These are phyloP conservation scores for Drosophila atroscutellata DNA, from an alignment of 2,888 invertebrate species.

Conservation along the genomic window DNA sequence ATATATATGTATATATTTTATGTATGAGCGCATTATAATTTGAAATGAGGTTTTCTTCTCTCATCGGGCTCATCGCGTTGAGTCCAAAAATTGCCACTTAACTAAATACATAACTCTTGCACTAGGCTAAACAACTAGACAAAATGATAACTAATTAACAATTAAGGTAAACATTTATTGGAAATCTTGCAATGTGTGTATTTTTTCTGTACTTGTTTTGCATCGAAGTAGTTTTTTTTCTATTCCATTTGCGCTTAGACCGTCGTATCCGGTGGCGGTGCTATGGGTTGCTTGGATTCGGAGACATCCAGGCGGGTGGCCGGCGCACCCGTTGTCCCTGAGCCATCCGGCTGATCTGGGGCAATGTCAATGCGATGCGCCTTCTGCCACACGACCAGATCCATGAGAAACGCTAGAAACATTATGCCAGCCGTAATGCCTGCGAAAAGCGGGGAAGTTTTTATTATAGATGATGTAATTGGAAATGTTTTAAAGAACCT, in stretches of 20 bases:
- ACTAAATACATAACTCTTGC: slow-evolving; percentile 80
- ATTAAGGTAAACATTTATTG: slow-evolving; percentile 80
- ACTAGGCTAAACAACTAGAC: slow-evolving; percentile 78
- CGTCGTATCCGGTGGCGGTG: slow-evolving; percentile 81
- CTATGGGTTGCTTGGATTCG: slow-evolving; percentile 81
- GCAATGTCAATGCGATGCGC: slow-evolving; percentile 92
- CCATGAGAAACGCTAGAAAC: slow-evolving; percentile 94
- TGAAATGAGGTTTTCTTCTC: slow-evolving; percentile 58
- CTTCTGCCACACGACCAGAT: slow-evolving; percentile 95
- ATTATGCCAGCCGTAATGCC: slow-evolving; percentile 94
- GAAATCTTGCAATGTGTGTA: slow-evolving; percentile 66
- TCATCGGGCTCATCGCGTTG: slow-evolving; percentile 22
- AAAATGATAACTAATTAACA: slow-evolving; percentile 81
- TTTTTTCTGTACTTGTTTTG: slow-evolving; percentile 23
- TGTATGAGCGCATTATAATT: slow-evolving; percentile 56
- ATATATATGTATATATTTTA: slow-evolving; percentile 37
- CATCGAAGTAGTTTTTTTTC: slow-evolving; percentile 34
- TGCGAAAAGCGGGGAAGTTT: slow-evolving; percentile 81
- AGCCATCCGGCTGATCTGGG: slow-evolving; percentile 84
- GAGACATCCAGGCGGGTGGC: slow-evolving; percentile 62
- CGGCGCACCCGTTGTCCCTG: slow-evolving; percentile 23
- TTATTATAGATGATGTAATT: background rate
- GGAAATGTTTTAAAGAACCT: slow-evolving; percentile 54
- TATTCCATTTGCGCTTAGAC: slow-evolving; percentile 64
- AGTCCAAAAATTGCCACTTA: slow-evolving; percentile 67